A percentile compares a stretch with the other conserved stretches of the same genome.
These are phyloP conservation scores for Deladenus siricidicola DNA, from an alignment of 2,888 invertebrate species.

Conservation along the genomic window DNA sequence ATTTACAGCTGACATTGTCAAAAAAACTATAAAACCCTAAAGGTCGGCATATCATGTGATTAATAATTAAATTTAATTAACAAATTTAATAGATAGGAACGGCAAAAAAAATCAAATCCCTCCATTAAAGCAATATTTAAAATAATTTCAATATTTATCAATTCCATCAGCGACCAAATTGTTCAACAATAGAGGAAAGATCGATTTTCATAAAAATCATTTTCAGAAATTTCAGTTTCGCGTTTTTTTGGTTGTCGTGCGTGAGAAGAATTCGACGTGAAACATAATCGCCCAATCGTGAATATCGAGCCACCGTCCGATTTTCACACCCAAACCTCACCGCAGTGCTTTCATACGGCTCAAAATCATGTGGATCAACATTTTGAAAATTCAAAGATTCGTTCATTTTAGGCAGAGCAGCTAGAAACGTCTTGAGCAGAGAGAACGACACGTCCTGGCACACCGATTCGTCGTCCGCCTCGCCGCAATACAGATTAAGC, in stretches of 20 bases:
- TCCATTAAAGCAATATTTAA: too few relatives aligned
- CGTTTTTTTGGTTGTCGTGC: background rate
- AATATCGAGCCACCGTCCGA: background rate
- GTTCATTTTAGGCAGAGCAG: background rate
- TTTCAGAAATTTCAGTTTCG: background rate
- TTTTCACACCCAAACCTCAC: background rate
- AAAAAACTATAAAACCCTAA: too few relatives aligned
- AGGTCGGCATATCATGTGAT: too few relatives aligned
- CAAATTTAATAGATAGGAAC: too few relatives aligned
- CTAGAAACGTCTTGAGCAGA: background rate
- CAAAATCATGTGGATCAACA: background rate
- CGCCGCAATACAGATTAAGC: background rate
- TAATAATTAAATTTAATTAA: too few relatives aligned
- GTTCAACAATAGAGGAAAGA: background rate
- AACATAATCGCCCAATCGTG: constrained; percentile 4
- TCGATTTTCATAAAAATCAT: constrained; percentile 4
- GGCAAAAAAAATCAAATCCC: too few relatives aligned
- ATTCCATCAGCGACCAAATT: too few relatives aligned
- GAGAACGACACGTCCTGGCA: background rate
- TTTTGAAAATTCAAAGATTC: background rate
- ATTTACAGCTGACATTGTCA: too few relatives aligned
- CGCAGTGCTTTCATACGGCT: background rate
- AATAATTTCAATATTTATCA: too few relatives aligned
- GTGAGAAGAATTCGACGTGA: background rate
- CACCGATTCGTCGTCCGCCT: background rate